Evolutionary conservation across 2,113 vertebrate species (phyloP).

Genomic region (Rattus norvegicus): GRCr8 NC_086037.1:69715501-69716000

Average conservation of each 20-base stretch:
- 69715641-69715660: rapidly evolving
- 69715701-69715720: not conserved
- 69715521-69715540: no score
- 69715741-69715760: constrained; percentile 6
- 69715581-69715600: not conserved
- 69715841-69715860: not conserved
- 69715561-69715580: no score
- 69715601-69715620: not conserved
- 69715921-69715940: not conserved
- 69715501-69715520: no score
- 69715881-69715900: not conserved
- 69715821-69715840: not conserved
- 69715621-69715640: not conserved
- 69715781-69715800: not conserved
- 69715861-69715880: not conserved
- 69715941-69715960: not conserved
- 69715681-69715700: not conserved
- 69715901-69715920: not conserved
- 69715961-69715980: not conserved
- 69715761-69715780: not conserved
- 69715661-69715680: not conserved
- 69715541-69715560: no score
- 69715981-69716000: not conserved
- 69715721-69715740: not conserved
- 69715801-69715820: not conserved